Base-by-base conservation (phyloP, 2,113 vertebrate genomes). In the Chaenocephalus aceratus region DNA sequence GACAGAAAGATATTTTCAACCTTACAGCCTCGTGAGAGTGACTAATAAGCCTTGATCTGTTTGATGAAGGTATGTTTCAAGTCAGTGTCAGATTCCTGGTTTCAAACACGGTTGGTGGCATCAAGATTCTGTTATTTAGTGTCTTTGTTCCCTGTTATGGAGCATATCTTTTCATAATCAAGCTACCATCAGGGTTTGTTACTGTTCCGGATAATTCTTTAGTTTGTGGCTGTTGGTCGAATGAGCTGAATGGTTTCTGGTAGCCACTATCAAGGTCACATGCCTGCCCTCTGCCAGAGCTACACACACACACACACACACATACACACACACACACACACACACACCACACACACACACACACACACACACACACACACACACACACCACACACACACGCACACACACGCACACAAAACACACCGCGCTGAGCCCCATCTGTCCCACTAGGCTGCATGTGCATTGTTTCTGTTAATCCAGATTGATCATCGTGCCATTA, bases 381-480 rank as follows among this genome's bases (percentile, higher is more conserved):
- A 21, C 21, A 21, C 21, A 21, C 21, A 21, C 21, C 21, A 21
- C 21, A 21, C 21, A 21, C 21, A 21, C 21, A 21, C 21, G 21
- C 21, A 21, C 21, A 21, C 57, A 18, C 64, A 61, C 53, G 64
- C 65, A 58, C 45, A 58, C 69, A 80, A 64, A 52, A 49, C 4
- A 6, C 74, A 11, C 18, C 1, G 58, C 44, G 41, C 79, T 48
- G 73, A 86, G 77, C 69, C 82, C 90, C 91, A 92, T 94, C 92
- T 92, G 92, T 82, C 91, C 86, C 81, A 69, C 66, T 67, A 16
- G 45, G 80, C 86, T 77, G 77, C 77, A n/a, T 89, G 80, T 76
- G 74, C 77, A 86, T 86, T 89, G 87, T 91, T 80, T 84, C 67
- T 71, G 68, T 79, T 91, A 91, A 89, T 90, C 89, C 86, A 82